A percentile compares a stretch with the other conserved stretches of the same genome.
These are phyloP conservation scores for Zophobas morio DNA, from an alignment of 1,140 invertebrate genomes.

Conservation along the genomic window DNA sequence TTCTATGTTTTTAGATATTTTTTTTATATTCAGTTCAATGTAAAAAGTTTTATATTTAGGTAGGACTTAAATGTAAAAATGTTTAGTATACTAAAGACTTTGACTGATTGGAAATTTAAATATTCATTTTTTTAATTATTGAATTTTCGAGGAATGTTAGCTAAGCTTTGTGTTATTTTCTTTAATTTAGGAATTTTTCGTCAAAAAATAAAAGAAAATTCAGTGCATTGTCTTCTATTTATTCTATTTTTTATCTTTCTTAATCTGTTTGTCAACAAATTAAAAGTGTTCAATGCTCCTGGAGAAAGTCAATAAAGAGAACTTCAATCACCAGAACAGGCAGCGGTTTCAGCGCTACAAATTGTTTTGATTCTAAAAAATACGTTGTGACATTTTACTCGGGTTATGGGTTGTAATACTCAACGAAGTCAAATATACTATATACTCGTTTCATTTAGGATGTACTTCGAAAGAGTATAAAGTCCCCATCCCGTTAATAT, in stretches of 20 bases:
- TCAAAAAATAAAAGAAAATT: neutral
- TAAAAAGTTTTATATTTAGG: conserved; percentile 41
- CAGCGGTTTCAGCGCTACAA: too few relatives aligned
- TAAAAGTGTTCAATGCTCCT: neutral
- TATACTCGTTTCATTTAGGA: too few relatives aligned
- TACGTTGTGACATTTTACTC: too few relatives aligned
- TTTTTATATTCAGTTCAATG: conserved; percentile 37
- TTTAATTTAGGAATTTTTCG: conserved; percentile 45
- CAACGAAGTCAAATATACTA: too few relatives aligned
- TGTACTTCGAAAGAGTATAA: too few relatives aligned
- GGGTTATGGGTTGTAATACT: too few relatives aligned
- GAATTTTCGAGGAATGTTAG: conserved; percentile 37
- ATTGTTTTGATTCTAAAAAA: too few relatives aligned
- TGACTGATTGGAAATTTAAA: conserved; percentile 22
- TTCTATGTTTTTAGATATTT: conserved; percentile 20
- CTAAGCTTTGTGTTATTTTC: conserved; percentile 46
- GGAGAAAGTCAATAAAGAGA: too few relatives aligned
- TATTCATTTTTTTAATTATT: conserved; percentile 8
- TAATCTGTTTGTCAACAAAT: conserved; percentile 2
- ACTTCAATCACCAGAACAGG: too few relatives aligned
- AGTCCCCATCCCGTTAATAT: too few relatives aligned
- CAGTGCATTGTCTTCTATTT: neutral
- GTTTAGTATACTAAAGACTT: conserved; percentile 10
- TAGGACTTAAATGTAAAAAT: conserved; percentile 42
- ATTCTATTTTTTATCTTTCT: neutral